Evolutionary conservation across 2,113 vertebrate species (phyloP).

Genomic region (Phalacrocorax pelagicus): DNA sequence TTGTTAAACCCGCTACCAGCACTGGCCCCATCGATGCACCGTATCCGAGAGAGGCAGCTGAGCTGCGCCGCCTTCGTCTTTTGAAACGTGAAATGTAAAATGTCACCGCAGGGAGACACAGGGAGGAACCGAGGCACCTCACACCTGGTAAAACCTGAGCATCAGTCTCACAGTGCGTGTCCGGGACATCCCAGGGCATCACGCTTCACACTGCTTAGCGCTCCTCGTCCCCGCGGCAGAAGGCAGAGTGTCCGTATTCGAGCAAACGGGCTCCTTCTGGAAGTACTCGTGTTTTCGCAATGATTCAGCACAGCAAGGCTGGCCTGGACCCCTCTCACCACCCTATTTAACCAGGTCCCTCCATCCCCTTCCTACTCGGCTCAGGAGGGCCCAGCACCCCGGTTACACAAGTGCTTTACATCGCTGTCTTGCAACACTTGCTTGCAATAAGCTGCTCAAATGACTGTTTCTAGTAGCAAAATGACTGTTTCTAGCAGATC

Average conservation of each 20-base stretch:
- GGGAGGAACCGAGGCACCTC: background rate
- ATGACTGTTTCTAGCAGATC: background rate
- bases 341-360: background rate
- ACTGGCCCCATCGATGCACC: accelerated
- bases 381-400: background rate
- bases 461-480: background rate
- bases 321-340: accelerated
- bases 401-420: background rate
- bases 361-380: accelerated
- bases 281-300: accelerated
- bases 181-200: background rate
- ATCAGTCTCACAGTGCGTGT: accelerated
- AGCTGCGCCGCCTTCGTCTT: background rate
- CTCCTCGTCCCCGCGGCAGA: accelerated
- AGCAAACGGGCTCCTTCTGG: background rate
- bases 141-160: background rate
- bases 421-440: background rate
- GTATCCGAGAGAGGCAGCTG: background rate
- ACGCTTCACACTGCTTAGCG: accelerated
- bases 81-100: background rate
- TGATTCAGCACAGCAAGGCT: background rate
- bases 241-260: accelerated
- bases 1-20: accelerated
- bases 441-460: accelerated
- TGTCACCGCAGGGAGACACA: background rate